Evolutionary conservation across 2,888 invertebrate species (phyloP), one percentile per base, ranked within the genome.

Genomic region (Colletes collaris): DNA sequence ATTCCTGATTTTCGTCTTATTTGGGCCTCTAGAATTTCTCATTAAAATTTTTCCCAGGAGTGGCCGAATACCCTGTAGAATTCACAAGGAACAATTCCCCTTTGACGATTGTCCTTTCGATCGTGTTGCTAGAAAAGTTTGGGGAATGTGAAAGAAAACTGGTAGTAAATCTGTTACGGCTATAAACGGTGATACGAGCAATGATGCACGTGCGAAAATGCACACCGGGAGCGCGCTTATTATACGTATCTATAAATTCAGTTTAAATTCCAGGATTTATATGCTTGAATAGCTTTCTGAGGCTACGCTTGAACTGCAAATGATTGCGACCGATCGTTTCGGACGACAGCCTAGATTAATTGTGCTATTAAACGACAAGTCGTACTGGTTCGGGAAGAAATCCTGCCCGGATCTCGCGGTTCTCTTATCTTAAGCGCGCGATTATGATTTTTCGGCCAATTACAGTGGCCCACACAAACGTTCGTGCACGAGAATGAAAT

Each of bases 191-290:
- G 63, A 11, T 63, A 56, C 52, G 58, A 19, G 63, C 16, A 40
- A 11, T 19, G 19, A 8, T 50, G n/a, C 44, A 50, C 60, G 49
- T 35, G 74, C 27, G 74, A 63, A 50, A 70, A 56, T 27, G 13
- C 3, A 40, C 44, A 27, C 11, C 19, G 53, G 11, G 11, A 27
- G 6, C 53, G 50, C 16, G 66, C 53, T 66, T 75, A 59, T 76
- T 75, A 66, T 55, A 44, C 11, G 75, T 62, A 75, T 63, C 67
- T 75, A 76, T 77, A 77, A 77, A 77, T 68, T 76, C 40, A 49
- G 58, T 76, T 76, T 58, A 76, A 77, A 64, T 76, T 50, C n/a
- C 27, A 2, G 35, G 68, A 68, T 76, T 68, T 76, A 77, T 49
- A 44, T 19, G 52, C 68, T 3, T 35, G 52, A 27, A 58, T 65